These are phyloP conservation scores for Seladonia tumulorum DNA, from an alignment of 2,888 invertebrate genomes.

Conservation along the genomic window DNA sequence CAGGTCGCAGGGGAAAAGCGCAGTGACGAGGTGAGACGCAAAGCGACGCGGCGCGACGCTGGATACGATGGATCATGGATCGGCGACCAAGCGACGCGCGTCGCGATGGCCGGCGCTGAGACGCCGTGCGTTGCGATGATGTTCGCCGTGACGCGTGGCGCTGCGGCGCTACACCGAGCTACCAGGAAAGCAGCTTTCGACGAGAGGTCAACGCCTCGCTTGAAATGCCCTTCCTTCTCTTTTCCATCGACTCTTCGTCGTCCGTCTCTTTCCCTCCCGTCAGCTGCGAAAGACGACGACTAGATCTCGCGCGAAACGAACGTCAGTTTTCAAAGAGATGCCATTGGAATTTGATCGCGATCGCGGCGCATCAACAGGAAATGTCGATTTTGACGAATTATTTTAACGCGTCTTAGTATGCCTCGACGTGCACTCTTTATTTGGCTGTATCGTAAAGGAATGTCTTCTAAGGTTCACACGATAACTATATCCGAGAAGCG, in stretches of 20 bases:
- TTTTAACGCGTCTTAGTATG: neutral
- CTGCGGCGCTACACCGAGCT: slow-evolving; percentile 81
- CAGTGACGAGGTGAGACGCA: neutral
- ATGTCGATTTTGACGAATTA: too few species aligned
- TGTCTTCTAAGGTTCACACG: too few species aligned
- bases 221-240: neutral
- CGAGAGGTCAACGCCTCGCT: slow-evolving; percentile 49
- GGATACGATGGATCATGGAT: slow-evolving; percentile 12
- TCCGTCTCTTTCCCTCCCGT: neutral
- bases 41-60: neutral
- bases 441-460: too few species aligned
- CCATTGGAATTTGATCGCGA: neutral
- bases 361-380: too few species aligned
- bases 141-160: slow-evolving; percentile 83
- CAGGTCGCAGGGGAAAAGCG: neutral
- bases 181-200: slow-evolving; percentile 73
- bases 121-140: slow-evolving; percentile 81
- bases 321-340: neutral
- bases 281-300: neutral
- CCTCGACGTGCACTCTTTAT: neutral
- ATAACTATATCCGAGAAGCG: too few species aligned
- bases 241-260: neutral
- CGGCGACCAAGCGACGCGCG: slow-evolving; percentile 66
- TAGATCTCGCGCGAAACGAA: neutral
- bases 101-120: slow-evolving; percentile 78